Percentiles rank a stretch among this genome's conserved stretches.
Evolutionary conservation across 2,113 vertebrate species (phyloP).

Genomic region (Corydoras sp.): DNA sequence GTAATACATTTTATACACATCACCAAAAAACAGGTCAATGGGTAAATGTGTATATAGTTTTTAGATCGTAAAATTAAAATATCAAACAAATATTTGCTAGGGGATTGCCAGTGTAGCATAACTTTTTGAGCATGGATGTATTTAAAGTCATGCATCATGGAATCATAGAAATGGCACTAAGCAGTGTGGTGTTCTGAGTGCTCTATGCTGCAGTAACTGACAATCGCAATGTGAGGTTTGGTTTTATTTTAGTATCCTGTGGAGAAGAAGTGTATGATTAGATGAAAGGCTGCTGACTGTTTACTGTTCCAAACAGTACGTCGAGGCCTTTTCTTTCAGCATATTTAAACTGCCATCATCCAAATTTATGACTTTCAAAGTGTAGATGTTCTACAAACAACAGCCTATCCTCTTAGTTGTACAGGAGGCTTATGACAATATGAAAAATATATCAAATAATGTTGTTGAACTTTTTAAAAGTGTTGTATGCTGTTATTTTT

Average conservation of each 20-base stretch:
- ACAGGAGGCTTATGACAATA: neutral
- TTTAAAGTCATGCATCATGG: slow-evolving; percentile 27
- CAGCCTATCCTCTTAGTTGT: neutral
- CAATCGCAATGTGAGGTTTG: slow-evolving; percentile 39
- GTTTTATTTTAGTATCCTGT: slow-evolving; percentile 37
- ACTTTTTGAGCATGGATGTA: slow-evolving; percentile 1
- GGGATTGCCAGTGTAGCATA: neutral
- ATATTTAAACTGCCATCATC: neutral
- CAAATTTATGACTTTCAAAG: neutral
- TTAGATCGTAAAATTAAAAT: neutral
- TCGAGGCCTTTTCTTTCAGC: neutral
- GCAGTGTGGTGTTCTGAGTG: slow-evolving; percentile 23
- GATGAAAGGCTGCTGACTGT: slow-evolving; percentile 1
- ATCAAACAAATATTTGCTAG: no score
- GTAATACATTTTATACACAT: no score
- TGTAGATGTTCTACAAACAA: neutral
- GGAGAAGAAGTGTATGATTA: slow-evolving; percentile 39
- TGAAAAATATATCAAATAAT: no score
- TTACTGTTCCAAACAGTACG: neutral
- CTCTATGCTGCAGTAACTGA: slow-evolving; percentile 21
- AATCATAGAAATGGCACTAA: slow-evolving; percentile 14
- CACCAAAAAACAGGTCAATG: no score
- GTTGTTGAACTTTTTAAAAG: no score
- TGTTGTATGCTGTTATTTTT: no score
- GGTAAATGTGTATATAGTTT: neutral